Evolutionary conservation across 2,797 vertebrate species (phyloP).

Genomic region (Oreortyx pictus): DNA sequence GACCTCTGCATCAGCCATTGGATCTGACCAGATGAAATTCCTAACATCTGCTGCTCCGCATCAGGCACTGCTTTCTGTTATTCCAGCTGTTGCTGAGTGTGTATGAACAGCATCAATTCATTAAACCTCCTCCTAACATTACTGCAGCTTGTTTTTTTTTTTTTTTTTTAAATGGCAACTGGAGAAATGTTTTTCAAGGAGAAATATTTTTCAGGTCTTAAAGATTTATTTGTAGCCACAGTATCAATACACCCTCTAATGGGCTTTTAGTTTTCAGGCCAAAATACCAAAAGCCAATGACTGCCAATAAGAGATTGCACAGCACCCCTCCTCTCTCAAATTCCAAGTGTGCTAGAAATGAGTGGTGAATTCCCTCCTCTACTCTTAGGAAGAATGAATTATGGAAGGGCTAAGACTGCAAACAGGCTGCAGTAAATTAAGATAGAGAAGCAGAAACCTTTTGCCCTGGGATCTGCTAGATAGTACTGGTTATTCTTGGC

Average conservation of each 20-base stretch:
- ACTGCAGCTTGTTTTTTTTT: slow-evolving; percentile 24
- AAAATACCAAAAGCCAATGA: slow-evolving; percentile 32
- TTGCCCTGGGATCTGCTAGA: not conserved
- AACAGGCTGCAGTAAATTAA: not conserved
- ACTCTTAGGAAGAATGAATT: not conserved
- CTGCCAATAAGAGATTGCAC: not conserved
- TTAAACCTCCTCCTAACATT: slow-evolving; percentile 69
- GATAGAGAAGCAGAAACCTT: not conserved
- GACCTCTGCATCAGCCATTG: slow-evolving; percentile 55
- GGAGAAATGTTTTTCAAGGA: slow-evolving; percentile 36
- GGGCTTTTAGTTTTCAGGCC: slow-evolving; percentile 5
- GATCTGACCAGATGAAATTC: slow-evolving; percentile 73
- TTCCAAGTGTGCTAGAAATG: not conserved
- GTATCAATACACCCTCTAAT: slow-evolving; percentile 19
- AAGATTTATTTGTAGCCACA: slow-evolving; percentile 43
- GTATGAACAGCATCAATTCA: slow-evolving; percentile 70
- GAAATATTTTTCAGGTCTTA: slow-evolving; percentile 18
- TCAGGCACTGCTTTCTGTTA: slow-evolving; percentile 61
- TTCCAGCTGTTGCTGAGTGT: slow-evolving; percentile 74
- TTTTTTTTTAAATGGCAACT: slow-evolving; percentile 24
- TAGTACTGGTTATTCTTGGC: not conserved
- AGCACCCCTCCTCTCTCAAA: not conserved
- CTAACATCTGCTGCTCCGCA: slow-evolving; percentile 51
- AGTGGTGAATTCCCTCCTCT: not conserved
- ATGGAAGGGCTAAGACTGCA: not conserved